Evolutionary conservation across 2,888 invertebrate species (phyloP), one percentile per base, ranked within the genome.

Genomic region (Agrotis puta): DNA sequence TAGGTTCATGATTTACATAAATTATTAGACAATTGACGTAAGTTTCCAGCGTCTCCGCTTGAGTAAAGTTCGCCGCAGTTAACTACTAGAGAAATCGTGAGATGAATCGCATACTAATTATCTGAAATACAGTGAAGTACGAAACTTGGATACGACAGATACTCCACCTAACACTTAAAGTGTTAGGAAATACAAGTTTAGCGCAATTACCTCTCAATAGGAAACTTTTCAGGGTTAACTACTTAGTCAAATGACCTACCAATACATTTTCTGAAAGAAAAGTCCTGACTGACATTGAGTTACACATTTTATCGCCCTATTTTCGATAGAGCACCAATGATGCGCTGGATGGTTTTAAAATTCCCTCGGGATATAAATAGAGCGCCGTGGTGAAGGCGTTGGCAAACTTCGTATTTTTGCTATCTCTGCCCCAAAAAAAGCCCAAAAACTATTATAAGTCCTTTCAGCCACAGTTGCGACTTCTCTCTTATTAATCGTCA

Each of bases 1-100:
- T 13, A 64, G 3, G 39, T 50, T 51, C 51, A 64, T 74, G 51
- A 80, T 80, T 77, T 61, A 80, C 76, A 80, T 77, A 77, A 67
- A 67, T 59, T 51, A 74, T 45, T 27, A 27, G 58, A 58, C 54
- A 68, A 61, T 69, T 69, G 81, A 64, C 61, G 64, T 80, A 64
- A 57, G 61, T 45, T 62, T 79, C 67, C 24, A 48, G 14, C 43
- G 43, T 61, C n/a, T 70, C 20, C 4, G 18, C 7, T 53, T 20
- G 33, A 39, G 45, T 53, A 33, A 75, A 74, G 62, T 45, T 53
- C 13, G 13, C 43, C n/a, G 1, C 13, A 11, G 59, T 14, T 20
- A 48, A 54, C 2, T 13, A 45, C 5, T 18, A 74, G 54, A 20
- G 18, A 20, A 57, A 74, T 58, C 63, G 24, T 58, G 77, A 70